Conservation (phyloP, 92 coral and sea anemone species). For the Zoanthus sociatus region DNA sequence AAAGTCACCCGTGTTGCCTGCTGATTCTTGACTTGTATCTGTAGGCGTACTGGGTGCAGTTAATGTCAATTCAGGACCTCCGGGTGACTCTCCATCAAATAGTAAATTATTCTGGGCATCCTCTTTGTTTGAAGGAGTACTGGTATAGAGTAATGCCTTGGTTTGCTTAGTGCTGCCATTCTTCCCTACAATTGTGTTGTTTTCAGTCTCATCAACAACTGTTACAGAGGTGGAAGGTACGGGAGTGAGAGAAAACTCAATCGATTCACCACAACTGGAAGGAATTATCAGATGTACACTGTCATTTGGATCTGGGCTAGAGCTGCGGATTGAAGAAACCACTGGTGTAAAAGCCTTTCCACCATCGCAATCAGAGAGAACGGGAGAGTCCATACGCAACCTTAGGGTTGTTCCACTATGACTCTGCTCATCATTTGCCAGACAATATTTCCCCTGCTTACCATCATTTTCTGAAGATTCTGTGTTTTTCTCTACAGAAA, state of each 20-base stretch:
- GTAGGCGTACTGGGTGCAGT: conserved; percentile 48
- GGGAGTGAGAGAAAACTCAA: conserved; percentile 38
- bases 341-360: conserved; percentile 39
- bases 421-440: background rate
- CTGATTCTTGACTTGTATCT: conserved; percentile 40
- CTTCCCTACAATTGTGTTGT: background rate
- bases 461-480: background rate
- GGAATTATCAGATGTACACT: conserved; percentile 36
- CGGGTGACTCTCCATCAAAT: background rate
- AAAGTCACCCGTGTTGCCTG: conserved; percentile 28
- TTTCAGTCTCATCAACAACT: conserved; percentile 30
- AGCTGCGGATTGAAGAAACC: conserved; percentile 50
- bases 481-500: background rate
- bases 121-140: conserved; percentile 15
- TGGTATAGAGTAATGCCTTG: background rate
- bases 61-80: conserved; percentile 29
- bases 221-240: conserved; percentile 23
- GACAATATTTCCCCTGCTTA: background rate
- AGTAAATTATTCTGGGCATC: conserved; percentile 1
- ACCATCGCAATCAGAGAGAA: conserved; percentile 26
- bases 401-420: conserved; percentile 32
- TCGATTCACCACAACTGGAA: conserved; percentile 28
- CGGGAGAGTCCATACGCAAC: conserved; percentile 43
- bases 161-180: conserved; percentile 1
- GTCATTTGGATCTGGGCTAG: conserved; percentile 50